Base-by-base conservation (phyloP, 2,888 invertebrate genomes). In the Athalia circularis region DNA sequence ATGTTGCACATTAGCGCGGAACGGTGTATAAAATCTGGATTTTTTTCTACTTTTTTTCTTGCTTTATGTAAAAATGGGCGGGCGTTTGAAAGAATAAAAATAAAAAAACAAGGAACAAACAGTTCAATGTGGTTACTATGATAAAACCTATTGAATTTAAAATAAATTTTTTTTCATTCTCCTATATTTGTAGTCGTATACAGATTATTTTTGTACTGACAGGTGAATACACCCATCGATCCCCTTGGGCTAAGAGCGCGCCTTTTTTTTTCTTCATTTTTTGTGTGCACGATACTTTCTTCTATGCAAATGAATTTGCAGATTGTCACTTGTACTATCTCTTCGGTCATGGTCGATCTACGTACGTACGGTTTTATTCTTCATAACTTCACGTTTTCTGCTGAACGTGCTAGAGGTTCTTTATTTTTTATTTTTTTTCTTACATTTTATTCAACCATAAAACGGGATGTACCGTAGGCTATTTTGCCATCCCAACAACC, bases 381-480 rank as follows among this genome's bases (percentile, higher is more conserved):
- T 29, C 13, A 70, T 1, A 57, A 45, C 1, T 50, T 29, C 4
- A 11, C 68, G 54, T 59, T 57, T 68, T 67, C 29, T 29, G 29
- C 29, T 29, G 2, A 29, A 29, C 29, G 29, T 29, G 29, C 29
- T 29, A 2, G 2, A 29, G 29, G 29, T 29, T 2, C 29, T 43
- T 2, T 67, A 0, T 43, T 43, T 47, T 13, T 57, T 7, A 2
- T 80, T 84, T 82, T 85, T 82, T 83, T 83, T 82, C 81, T n/a
- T n/a, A 82, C 29, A 29, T 29, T 29, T 29, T 29, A 29, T 29
- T 29, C 29, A 29, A 29, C 29, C 29, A 29, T 29, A 29, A 29
- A 29, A 29, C 29, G 29, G 29, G 29, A 29, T 29, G 29, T 29
- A 29, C 29, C 29, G 29, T 29, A 29, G 1, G 29, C 29, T 29